These are phyloP conservation scores for Protophormia terraenovae DNA, from an alignment of 2,888 invertebrate species.

Conservation along the genomic window DNA sequence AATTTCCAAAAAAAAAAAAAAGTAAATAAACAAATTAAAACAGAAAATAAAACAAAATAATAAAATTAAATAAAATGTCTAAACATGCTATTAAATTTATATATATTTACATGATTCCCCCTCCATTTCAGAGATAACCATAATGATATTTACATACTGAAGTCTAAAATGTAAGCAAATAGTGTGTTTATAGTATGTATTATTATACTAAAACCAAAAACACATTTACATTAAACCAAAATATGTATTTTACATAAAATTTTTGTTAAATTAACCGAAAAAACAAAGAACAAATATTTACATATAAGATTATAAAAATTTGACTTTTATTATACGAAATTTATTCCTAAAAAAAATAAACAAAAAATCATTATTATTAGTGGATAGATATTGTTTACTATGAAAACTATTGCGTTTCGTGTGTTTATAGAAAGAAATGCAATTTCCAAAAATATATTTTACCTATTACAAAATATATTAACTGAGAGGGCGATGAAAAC, in stretches of 20 bases:
- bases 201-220: neutral
- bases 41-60: slow-evolving; percentile 7
- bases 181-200: no score
- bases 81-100: neutral
- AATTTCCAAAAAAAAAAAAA: no score
- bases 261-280: neutral
- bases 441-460: neutral
- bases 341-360: neutral
- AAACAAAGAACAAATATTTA: neutral
- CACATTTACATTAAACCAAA: neutral
- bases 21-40: neutral
- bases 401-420: neutral
- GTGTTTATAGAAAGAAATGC: neutral
- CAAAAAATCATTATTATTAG: neutral
- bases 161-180: neutral
- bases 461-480: neutral
- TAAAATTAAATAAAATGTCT: neutral
- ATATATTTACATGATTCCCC: neutral
- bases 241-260: neutral
- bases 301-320: neutral
- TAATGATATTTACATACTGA: neutral
- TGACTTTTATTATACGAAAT: neutral
- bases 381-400: neutral
- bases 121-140: neutral
- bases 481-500: neutral